phyloP scores from a whole-genome alignment of 2,113 vertebrate genomes.

The Jaculus jaculus region DNA sequence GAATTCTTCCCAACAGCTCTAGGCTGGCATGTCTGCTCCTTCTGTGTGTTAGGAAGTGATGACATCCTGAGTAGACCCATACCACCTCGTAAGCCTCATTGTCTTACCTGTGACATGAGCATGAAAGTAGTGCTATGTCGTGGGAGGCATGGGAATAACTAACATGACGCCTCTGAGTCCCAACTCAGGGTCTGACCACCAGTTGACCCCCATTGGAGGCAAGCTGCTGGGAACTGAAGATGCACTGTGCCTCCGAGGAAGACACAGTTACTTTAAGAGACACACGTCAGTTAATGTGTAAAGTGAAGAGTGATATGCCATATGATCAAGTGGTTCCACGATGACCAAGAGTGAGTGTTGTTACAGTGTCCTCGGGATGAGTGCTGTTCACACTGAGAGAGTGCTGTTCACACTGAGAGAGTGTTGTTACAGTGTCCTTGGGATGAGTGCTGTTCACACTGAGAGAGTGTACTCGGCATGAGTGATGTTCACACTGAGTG shows the following conservation, averaged over 20 bases:
- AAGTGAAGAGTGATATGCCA: neutral
- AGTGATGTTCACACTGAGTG: too few relatives aligned
- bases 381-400: too few relatives aligned
- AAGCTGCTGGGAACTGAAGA: too few relatives aligned
- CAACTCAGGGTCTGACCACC: neutral
- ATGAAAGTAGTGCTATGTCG: rapidly evolving
- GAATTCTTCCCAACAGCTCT: neutral
- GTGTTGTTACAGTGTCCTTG: too few relatives aligned
- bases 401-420: too few relatives aligned
- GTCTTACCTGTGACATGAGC: neutral
- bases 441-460: too few relatives aligned
- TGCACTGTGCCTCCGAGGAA: neutral
- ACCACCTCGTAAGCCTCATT: neutral
- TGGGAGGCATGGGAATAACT: neutral
- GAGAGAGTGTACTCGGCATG: neutral
- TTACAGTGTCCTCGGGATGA: too few relatives aligned
- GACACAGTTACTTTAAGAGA: neutral
- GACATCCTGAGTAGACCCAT: neutral
- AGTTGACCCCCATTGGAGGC: too few relatives aligned
- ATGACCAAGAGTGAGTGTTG: neutral
- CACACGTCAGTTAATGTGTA: neutral
- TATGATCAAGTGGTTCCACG: neutral
- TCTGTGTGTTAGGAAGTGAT: neutral
- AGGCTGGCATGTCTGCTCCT: neutral
- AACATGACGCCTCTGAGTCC: neutral